A percentile compares a stretch with the other conserved stretches of the same genome.
phyloP scores from a whole-genome alignment of 2,888 invertebrate genomes.

The Phragmatobia fuliginosa region DNA sequence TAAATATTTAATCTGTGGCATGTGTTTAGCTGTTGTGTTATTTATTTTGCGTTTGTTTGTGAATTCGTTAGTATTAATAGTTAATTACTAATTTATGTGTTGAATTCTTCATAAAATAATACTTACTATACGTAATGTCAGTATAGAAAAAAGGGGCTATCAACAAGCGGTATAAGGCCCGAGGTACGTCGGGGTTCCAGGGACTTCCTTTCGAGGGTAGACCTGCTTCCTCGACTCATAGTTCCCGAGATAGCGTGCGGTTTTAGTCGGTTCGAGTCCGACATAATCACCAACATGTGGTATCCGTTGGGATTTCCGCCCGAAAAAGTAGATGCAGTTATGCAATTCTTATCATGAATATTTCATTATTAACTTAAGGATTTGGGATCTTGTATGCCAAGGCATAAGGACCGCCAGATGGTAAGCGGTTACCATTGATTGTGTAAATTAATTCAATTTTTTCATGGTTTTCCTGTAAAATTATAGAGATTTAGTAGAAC shows the following conservation, averaged over 20 bases:
- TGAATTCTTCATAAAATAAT: background rate
- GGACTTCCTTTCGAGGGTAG: too few relatives aligned
- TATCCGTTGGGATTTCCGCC: too few relatives aligned
- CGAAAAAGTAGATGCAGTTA: background rate
- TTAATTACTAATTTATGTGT: conserved; percentile 1
- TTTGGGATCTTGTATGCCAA: background rate
- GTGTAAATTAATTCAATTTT: background rate
- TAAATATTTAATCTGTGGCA: conserved; percentile 37
- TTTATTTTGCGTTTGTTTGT: conserved; percentile 20
- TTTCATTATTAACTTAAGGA: background rate
- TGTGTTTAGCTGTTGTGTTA: conserved; percentile 45
- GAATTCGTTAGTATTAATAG: background rate
- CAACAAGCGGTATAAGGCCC: too few relatives aligned
- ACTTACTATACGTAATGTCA: background rate
- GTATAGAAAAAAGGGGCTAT: too few relatives aligned
- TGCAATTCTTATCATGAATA: background rate
- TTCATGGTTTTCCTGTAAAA: too few relatives aligned
- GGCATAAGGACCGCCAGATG: background rate
- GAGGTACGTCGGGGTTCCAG: too few relatives aligned
- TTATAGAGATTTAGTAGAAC: too few relatives aligned
- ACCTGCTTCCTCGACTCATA: too few relatives aligned
- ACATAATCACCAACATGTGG: too few relatives aligned
- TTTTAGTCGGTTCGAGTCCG: too few relatives aligned
- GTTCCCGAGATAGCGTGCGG: too few relatives aligned
- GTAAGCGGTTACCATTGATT: background rate